phyloP scores from a whole-genome alignment of 1,140 invertebrate species.

The Lordiphosa clarofinis region DNA sequence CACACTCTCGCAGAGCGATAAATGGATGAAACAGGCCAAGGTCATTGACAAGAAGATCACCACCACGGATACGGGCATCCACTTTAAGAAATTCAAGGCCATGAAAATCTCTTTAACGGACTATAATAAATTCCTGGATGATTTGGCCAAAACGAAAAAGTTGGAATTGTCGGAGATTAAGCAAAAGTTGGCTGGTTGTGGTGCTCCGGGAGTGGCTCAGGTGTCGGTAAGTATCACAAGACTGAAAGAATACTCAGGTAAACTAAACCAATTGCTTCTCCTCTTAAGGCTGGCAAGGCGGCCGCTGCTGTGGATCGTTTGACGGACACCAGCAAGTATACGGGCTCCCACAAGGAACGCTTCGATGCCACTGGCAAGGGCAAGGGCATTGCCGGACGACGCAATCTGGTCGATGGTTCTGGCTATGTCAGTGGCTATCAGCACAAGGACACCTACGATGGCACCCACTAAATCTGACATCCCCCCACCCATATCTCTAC shows the following conservation, averaged over 20 bases:
- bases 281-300: slow-evolving; percentile 82
- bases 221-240: slow-evolving; percentile 79
- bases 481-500: slow-evolving; percentile 12
- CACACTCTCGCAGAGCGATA: slow-evolving; percentile 93
- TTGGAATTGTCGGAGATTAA: slow-evolving; percentile 87
- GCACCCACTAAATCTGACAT: slow-evolving; percentile 80
- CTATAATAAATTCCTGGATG: slow-evolving; percentile 90
- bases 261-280: background rate
- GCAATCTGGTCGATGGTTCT: slow-evolving; percentile 87
- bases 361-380: slow-evolving; percentile 93
- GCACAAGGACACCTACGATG: slow-evolving; percentile 89
- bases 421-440: slow-evolving; percentile 95
- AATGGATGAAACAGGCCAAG: slow-evolving; percentile 97
- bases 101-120: slow-evolving; percentile 86
- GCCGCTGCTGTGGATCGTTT: slow-evolving; percentile 90
- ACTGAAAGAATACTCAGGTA: background rate
- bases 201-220: slow-evolving; percentile 84
- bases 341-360: slow-evolving; percentile 93
- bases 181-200: slow-evolving; percentile 88
- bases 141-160: slow-evolving; percentile 90
- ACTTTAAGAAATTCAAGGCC: slow-evolving; percentile 93
- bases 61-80: slow-evolving; percentile 93
- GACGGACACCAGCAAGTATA: slow-evolving; percentile 94
- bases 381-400: slow-evolving; percentile 92
- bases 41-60: slow-evolving; percentile 96